These are phyloP conservation scores for Anagyrus pseudococci DNA, from an alignment of 2,888 invertebrate species.

Conservation along the genomic window DNA sequence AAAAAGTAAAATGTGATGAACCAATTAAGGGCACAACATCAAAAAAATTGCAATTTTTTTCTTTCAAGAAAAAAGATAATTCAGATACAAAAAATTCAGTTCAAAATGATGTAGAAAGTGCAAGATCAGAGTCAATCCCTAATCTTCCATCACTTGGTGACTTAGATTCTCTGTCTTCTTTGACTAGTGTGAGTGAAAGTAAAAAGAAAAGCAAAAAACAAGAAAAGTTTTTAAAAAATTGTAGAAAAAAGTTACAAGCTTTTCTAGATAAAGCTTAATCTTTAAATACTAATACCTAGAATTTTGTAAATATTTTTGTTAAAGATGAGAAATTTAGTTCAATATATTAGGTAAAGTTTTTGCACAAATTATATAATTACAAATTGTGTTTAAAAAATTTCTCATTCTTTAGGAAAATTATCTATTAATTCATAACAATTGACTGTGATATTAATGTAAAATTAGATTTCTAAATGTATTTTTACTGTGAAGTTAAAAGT, in stretches of 20 bases:
- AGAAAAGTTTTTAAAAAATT: conserved; percentile 44
- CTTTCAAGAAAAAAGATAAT: conserved; percentile 9
- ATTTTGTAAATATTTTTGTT: conserved; percentile 10
- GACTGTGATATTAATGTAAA: conserved; percentile 36
- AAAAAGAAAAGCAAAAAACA: conserved; percentile 38
- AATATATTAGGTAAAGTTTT: neutral
- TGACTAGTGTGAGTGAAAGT: conserved; percentile 4
- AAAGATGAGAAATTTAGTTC: conserved; percentile 13
- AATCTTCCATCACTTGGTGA: conserved; percentile 31
- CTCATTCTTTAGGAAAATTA: neutral
- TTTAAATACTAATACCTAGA: neutral
- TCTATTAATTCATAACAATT: neutral
- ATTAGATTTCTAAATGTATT: neutral
- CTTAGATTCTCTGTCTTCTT: conserved; percentile 27
- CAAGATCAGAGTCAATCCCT: conserved; percentile 14
- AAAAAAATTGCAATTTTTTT: conserved; percentile 2
- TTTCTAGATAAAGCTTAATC: conserved; percentile 44
- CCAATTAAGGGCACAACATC: conserved; percentile 9
- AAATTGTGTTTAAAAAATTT: conserved; percentile 4
- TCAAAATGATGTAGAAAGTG: conserved; percentile 1
- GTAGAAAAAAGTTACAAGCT: conserved; percentile 44
- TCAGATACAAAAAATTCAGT: neutral
- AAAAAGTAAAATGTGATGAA: conserved; percentile 3
- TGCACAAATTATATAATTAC: neutral
- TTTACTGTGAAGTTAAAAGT: no score